These are phyloP conservation scores for Dissostichus mawsoni DNA, from an alignment of 2,113 vertebrate genomes.

Conservation along the genomic window DNA sequence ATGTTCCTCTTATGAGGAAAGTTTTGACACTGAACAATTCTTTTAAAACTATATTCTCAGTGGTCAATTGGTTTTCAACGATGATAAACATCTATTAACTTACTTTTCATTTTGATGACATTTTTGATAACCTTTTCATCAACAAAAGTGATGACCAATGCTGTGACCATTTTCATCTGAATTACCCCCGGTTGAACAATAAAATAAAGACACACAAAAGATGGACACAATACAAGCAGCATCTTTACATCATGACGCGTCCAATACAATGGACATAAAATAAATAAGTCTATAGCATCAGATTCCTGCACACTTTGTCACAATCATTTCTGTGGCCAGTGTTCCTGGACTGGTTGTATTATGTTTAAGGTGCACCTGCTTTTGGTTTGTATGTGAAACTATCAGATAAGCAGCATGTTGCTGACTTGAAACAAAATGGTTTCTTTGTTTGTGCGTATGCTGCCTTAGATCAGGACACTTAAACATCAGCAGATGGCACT, in stretches of 20 bases:
- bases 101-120: background rate
- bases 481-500: background rate
- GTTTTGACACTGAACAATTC: conserved; percentile 10
- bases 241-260: background rate
- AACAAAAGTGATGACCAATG: background rate
- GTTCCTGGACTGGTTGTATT: background rate
- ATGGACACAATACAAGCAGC: conserved; percentile 1
- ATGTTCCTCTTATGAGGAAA: background rate
- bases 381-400: background rate
- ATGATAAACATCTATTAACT: background rate
- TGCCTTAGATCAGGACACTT: conserved; percentile 11
- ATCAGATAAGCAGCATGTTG: background rate
- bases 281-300: background rate
- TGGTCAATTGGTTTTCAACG: background rate
- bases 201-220: background rate
- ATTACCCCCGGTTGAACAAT: background rate
- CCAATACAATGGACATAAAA: background rate
- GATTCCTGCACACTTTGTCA: background rate
- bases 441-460: conserved; percentile 10
- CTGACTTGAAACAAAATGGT: background rate
- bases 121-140: background rate
- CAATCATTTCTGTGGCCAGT: background rate
- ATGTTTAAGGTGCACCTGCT: background rate
- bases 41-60: background rate
- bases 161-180: background rate